Conservation (phyloP, 2,888 invertebrate species). For the Mechanitis mazaeus region DNA sequence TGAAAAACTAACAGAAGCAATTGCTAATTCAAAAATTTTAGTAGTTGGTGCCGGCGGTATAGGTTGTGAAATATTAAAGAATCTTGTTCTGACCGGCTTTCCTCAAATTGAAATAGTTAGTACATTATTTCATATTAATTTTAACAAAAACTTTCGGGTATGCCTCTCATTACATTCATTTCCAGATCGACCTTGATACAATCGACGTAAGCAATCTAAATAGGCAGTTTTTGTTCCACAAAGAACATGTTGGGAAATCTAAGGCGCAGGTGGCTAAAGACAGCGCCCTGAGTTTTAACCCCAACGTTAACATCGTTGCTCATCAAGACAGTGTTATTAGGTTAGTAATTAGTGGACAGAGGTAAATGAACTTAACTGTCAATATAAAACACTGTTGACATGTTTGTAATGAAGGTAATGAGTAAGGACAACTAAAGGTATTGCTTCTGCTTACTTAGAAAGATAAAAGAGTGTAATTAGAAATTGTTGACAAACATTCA, state of each 20-base stretch:
- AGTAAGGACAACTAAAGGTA: no score
- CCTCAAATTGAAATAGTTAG: slow-evolving; percentile 94
- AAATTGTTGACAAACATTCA: neutral
- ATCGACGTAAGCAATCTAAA: slow-evolving; percentile 99
- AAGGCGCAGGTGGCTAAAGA: slow-evolving; percentile 95
- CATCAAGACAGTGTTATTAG: slow-evolving; percentile 95
- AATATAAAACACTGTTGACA: neutral
- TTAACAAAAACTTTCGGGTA: neutral
- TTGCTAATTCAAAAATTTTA: slow-evolving; percentile 84
- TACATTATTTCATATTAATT: slow-evolving; percentile 32
- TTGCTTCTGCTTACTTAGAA: no score
- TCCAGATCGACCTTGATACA: slow-evolving; percentile 98
- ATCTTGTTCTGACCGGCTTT: slow-evolving; percentile 96
- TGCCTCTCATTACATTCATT: slow-evolving; percentile 6
- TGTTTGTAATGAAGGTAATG: neutral
- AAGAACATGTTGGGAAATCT: slow-evolving; percentile 98
- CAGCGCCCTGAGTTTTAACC: slow-evolving; percentile 91
- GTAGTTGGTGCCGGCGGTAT: slow-evolving; percentile 99
- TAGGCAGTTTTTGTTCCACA: slow-evolving; percentile 98
- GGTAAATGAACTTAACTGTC: slow-evolving; percentile 17
- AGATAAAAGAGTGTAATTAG: no score
- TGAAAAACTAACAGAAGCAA: slow-evolving; percentile 79
- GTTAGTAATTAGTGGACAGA: slow-evolving; percentile 67
- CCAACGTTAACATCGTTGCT: slow-evolving; percentile 90
- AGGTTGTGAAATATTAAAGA: slow-evolving; percentile 98